Evolutionary conservation across 2,113 vertebrate species (phyloP).

Genomic region (Macrotis lagotis): DNA sequence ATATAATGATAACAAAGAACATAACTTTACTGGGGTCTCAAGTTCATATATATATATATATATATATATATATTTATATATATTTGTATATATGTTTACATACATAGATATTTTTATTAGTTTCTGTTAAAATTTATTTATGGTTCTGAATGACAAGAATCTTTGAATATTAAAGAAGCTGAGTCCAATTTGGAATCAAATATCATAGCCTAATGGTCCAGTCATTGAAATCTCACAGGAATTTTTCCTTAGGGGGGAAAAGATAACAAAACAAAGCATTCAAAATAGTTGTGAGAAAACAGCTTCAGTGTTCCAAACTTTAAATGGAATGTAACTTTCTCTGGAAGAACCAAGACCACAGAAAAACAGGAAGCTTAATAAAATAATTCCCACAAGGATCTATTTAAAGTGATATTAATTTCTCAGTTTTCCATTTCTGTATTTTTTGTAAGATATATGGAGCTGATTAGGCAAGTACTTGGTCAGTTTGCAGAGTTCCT

Average conservation of each 20-base stretch:
- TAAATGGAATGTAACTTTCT: conserved; percentile 24
- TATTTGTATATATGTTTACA: neutral
- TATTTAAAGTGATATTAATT: neutral
- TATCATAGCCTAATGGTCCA: neutral
- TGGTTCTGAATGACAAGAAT: neutral
- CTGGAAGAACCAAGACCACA: neutral
- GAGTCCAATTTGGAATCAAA: neutral
- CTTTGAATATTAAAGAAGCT: neutral
- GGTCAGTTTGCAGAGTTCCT: neutral
- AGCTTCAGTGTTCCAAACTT: conserved; percentile 3
- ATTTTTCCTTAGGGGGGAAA: neutral
- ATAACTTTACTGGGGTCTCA: neutral
- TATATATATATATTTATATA: too few relatives aligned
- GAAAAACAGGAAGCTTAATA: conserved; percentile 50
- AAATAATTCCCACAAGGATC: neutral
- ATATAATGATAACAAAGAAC: neutral
- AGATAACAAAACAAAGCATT: conserved; percentile 56
- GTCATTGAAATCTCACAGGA: neutral
- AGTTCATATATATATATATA: neutral
- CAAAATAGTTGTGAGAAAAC: conserved; percentile 62
- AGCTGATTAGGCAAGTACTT: neutral
- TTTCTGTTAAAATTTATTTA: neutral
- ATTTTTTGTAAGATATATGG: neutral
- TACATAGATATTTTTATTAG: neutral
- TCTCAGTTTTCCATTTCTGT: neutral